Conservation (phyloP, 2,888 invertebrate genomes). For the Orchesellides sinensis region DNA sequence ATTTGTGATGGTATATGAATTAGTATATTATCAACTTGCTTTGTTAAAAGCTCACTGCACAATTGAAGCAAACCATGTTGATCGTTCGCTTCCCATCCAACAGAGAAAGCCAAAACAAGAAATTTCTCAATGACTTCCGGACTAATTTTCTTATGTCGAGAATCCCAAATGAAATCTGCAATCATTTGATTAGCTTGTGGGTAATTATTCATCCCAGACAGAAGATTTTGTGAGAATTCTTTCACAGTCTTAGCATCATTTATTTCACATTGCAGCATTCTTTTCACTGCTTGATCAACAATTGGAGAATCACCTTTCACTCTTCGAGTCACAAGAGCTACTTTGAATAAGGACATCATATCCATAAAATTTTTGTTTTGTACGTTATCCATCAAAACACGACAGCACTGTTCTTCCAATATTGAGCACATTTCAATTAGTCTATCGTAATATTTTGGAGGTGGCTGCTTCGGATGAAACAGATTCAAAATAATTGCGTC, state of each 20-base stretch:
- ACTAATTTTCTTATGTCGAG: constrained; percentile 13
- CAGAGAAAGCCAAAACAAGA: constrained; percentile 19
- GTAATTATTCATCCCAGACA: constrained; percentile 51
- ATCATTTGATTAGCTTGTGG: constrained; percentile 39
- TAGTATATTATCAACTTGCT: constrained; percentile 77
- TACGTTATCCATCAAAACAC: constrained; percentile 25
- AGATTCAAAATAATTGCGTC: constrained; percentile 41
- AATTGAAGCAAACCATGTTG: constrained; percentile 76
- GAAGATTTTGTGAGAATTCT: constrained; percentile 42
- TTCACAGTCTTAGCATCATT: constrained; percentile 51
- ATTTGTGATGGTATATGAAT: background rate
- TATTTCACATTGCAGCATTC: constrained; percentile 14
- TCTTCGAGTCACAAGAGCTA: constrained; percentile 42
- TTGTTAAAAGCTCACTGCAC: constrained; percentile 77
- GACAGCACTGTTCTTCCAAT: constrained; percentile 59
- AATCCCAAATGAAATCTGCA: constrained; percentile 47
- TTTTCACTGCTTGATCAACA: constrained; percentile 38
- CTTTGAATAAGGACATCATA: constrained; percentile 40
- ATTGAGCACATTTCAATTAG: constrained; percentile 61
- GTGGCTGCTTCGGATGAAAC: constrained; percentile 2
- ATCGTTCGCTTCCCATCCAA: constrained; percentile 67
- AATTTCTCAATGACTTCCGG: constrained; percentile 67
- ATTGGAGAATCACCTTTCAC: constrained; percentile 63
- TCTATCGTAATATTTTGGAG: constrained; percentile 62
- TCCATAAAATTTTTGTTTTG: constrained; percentile 15